phyloP scores from a whole-genome alignment of 2,888 invertebrate genomes.

The Lasioglossum malachurum region DNA sequence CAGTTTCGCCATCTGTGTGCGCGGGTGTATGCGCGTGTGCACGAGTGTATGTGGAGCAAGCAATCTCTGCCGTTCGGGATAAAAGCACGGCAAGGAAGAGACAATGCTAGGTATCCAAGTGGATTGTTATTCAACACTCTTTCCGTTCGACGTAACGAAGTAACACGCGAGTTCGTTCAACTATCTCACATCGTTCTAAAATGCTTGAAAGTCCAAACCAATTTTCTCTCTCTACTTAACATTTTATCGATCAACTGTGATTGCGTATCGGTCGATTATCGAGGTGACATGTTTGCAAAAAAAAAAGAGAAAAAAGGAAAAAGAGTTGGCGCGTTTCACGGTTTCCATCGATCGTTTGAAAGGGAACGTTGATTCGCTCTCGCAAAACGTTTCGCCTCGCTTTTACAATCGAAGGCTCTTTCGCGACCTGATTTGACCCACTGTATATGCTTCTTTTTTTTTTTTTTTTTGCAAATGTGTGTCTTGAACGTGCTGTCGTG shows the following conservation, averaged over 20 bases:
- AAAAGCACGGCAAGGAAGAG: background rate
- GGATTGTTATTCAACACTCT: conserved; percentile 4
- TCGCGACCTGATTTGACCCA: background rate
- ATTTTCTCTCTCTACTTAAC: conserved; percentile 13
- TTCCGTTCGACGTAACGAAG: background rate
- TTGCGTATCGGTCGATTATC: conserved; percentile 3
- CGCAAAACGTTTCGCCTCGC: background rate
- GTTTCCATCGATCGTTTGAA: background rate
- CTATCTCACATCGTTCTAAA: conserved; percentile 1
- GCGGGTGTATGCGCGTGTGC: background rate
- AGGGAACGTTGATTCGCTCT: background rate
- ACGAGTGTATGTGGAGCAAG: background rate
- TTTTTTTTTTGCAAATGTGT: background rate
- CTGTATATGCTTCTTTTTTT: rapidly evolving
- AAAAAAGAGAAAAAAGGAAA: background rate
- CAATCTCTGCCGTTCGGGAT: background rate
- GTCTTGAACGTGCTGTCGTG: conserved; percentile 1
- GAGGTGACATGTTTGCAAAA: background rate
- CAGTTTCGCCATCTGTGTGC: background rate
- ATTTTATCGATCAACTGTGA: conserved; percentile 12
- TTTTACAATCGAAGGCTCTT: background rate
- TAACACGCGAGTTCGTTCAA: background rate
- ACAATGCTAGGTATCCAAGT: background rate
- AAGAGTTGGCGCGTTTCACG: background rate
- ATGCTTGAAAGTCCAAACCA: conserved; percentile 4